A percentile compares a stretch with the other conserved stretches of the same genome.
Evolutionary conservation across 2,113 vertebrate species (phyloP).

Genomic region (Nannobrachium achirus): DNA sequence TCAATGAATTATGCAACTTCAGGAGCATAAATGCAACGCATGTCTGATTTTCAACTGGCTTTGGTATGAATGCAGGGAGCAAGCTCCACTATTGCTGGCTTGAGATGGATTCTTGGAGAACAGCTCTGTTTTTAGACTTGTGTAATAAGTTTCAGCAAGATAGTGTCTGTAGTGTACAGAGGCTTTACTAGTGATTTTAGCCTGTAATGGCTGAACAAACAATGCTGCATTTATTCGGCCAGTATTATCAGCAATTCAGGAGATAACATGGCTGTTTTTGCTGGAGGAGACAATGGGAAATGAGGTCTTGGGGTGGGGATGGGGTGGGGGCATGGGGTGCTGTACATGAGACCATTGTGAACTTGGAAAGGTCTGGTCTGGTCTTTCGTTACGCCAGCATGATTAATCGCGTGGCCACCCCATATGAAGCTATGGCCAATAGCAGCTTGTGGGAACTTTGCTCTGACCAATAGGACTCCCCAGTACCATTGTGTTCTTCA

Average conservation of each 20-base stretch:
- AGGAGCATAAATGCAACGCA: slow-evolving; percentile 39
- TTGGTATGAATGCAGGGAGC: neutral
- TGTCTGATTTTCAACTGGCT: slow-evolving; percentile 31
- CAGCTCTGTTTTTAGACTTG: slow-evolving; percentile 50
- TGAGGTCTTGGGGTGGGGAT: slow-evolving; percentile 42
- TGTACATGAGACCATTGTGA: slow-evolving; percentile 66
- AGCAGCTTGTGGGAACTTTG: slow-evolving; percentile 72
- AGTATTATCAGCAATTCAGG: slow-evolving; percentile 66
- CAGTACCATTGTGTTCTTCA: slow-evolving; percentile 41
- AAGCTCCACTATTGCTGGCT: slow-evolving; percentile 1
- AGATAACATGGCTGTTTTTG: slow-evolving; percentile 73
- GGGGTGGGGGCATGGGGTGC: slow-evolving; percentile 14
- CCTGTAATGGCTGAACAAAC: slow-evolving; percentile 74
- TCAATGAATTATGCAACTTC: slow-evolving; percentile 19
- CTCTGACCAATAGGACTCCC: slow-evolving; percentile 47
- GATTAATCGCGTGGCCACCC: slow-evolving; percentile 50
- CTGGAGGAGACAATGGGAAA: slow-evolving; percentile 77
- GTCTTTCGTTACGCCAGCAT: slow-evolving; percentile 61
- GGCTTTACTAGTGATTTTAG: slow-evolving; percentile 57
- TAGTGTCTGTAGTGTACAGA: slow-evolving; percentile 29
- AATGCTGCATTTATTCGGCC: slow-evolving; percentile 52
- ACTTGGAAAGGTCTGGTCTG: slow-evolving; percentile 67
- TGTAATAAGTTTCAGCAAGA: slow-evolving; percentile 33
- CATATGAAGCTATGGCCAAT: slow-evolving; percentile 43
- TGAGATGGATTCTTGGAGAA: slow-evolving; percentile 24